Conservation (phyloP, 2,888 invertebrate species). For the Caenorhabditis wallacei region DNA sequence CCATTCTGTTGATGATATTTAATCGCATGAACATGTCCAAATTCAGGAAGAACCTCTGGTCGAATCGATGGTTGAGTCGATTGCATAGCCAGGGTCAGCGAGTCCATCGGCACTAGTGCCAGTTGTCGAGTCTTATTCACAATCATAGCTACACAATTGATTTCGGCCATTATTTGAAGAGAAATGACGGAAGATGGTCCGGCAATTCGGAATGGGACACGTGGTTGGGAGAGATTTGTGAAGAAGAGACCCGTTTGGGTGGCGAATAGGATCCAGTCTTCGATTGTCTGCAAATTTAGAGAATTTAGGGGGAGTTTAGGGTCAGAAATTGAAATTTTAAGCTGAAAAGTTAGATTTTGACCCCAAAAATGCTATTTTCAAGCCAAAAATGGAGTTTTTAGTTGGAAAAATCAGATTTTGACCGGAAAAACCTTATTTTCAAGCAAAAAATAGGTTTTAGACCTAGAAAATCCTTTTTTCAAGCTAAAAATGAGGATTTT, state of each 20-base stretch:
- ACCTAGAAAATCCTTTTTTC: no score
- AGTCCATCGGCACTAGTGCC: slow-evolving; percentile 63
- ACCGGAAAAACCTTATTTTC: no score
- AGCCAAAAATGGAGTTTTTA: not conserved
- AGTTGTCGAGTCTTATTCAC: slow-evolving; percentile 56
- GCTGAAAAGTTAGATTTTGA: no score
- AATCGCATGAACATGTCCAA: slow-evolving; percentile 51
- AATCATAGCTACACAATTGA: slow-evolving; percentile 65
- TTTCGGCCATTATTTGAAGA: slow-evolving; percentile 69
- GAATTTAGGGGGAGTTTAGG: not conserved
- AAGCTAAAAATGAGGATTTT: no score
- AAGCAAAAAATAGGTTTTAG: no score
- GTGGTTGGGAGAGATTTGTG: slow-evolving; percentile 69
- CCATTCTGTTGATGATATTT: slow-evolving; percentile 57
- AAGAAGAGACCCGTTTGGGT: slow-evolving; percentile 79
- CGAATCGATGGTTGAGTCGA: slow-evolving; percentile 66
- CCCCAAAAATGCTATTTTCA: no score
- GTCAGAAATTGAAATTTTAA: not conserved
- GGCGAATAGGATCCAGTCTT: slow-evolving; percentile 77
- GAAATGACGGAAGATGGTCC: slow-evolving; percentile 73
- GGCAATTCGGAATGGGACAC: slow-evolving; percentile 74
- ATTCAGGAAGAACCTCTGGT: slow-evolving; percentile 63
- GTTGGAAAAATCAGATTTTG: no score
- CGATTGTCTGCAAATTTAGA: slow-evolving; percentile 63
- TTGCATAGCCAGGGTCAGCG: slow-evolving; percentile 61